Percentiles rank a stretch among this genome's conserved stretches.
phyloP scores from a whole-genome alignment of 2,113 vertebrate species.

The Corythornis vintsioides region DNA sequence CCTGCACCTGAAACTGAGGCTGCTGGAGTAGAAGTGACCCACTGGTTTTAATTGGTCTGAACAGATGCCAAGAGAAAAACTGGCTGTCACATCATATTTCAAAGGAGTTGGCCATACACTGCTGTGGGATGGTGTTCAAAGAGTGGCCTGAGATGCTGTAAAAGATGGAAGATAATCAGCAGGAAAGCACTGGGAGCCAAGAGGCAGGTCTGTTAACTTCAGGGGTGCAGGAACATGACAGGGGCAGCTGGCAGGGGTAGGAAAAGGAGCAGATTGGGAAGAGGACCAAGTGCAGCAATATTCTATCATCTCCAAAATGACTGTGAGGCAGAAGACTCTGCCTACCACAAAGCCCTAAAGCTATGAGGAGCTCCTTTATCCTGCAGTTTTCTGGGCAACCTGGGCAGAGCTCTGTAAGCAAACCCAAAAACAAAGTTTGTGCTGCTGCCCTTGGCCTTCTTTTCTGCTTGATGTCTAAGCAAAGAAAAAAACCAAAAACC shows the following conservation, averaged over 20 bases:
- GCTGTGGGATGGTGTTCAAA: fast-evolving
- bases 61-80: fast-evolving
- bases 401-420: background rate
- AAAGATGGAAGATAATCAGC: background rate
- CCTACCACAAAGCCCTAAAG: background rate
- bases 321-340: background rate
- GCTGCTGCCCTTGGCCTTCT: background rate
- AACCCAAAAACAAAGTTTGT: background rate
- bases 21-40: background rate
- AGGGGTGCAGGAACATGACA: fast-evolving
- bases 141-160: background rate
- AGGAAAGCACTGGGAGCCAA: background rate
- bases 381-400: background rate
- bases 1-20: background rate
- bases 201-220: background rate
- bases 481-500: background rate
- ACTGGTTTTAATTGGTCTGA: background rate
- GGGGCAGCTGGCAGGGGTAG: fast-evolving
- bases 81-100: fast-evolving
- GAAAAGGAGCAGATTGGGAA: background rate
- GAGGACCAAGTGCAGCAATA: background rate
- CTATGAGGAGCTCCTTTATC: background rate
- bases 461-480: background rate
- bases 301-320: background rate
- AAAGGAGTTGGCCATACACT: background rate